Conservation (phyloP, 2,888 invertebrate genomes). For the Hermaeophaga mercurialis region DNA sequence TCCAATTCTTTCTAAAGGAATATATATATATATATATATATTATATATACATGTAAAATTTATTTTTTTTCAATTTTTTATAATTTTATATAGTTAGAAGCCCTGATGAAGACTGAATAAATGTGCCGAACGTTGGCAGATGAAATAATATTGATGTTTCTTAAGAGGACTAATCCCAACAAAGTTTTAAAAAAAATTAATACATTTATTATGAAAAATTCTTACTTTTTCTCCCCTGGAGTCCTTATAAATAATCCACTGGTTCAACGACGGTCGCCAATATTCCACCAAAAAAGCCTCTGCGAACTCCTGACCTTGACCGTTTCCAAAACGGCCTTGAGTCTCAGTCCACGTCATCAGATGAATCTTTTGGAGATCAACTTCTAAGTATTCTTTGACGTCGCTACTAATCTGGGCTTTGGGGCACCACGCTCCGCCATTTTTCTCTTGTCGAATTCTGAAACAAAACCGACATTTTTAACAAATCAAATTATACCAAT, state of each 20-base stretch:
- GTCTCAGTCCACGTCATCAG: conserved; percentile 85
- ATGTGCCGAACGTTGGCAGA: no score
- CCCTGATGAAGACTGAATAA: no score
- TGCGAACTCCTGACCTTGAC: conserved; percentile 87
- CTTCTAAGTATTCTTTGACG: conserved; percentile 82
- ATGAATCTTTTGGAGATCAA: conserved; percentile 75
- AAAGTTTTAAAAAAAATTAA: neutral
- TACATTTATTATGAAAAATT: no score
- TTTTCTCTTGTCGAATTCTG: conserved; percentile 84
- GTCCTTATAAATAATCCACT: conserved; percentile 82
- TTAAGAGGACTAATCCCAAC: no score
- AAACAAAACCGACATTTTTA: no score
- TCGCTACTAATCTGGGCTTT: conserved; percentile 76
- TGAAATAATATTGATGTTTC: no score
- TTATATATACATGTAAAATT: no score
- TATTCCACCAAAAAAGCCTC: conserved; percentile 84
- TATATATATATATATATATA: no score
- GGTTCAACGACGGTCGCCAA: conserved; percentile 69
- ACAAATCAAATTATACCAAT: no score
- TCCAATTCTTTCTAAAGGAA: no score
- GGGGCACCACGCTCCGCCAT: conserved; percentile 94
- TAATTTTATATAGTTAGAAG: no score
- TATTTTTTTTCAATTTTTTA: no score
- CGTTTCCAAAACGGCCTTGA: conserved; percentile 90
- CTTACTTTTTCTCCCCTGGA: conserved; percentile 77